Percentiles rank a stretch among this genome's conserved stretches.
phyloP scores from a whole-genome alignment of 2,113 vertebrate genomes.

The Atlantisia rogersi region DNA sequence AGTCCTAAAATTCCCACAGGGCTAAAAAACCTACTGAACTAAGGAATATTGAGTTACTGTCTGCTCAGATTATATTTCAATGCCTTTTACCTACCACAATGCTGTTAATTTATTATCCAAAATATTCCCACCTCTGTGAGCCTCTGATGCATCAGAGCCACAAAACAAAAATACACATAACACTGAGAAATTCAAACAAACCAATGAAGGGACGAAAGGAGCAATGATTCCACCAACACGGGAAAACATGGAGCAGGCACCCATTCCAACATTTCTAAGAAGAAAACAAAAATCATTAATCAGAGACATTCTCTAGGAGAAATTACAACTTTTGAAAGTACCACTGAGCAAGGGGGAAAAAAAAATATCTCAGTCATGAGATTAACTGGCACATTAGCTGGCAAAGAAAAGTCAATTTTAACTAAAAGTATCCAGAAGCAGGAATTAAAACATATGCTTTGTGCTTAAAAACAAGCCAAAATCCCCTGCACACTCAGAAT shows the following conservation, averaged over 20 bases:
- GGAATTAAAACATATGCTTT: background rate
- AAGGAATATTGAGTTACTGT: background rate
- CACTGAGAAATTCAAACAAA: slow-evolving; percentile 66
- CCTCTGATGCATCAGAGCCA: background rate
- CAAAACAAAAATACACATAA: background rate
- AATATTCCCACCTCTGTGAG: background rate
- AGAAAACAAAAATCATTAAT: background rate
- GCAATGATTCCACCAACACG: slow-evolving; percentile 83
- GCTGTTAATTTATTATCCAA: background rate
- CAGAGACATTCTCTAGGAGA: background rate
- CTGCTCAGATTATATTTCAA: background rate
- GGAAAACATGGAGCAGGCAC: slow-evolving; percentile 85
- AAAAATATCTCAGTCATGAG: background rate
- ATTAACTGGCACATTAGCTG: background rate
- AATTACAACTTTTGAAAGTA: background rate
- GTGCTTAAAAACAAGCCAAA: background rate
- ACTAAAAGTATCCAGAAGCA: background rate
- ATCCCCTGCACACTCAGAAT: background rate
- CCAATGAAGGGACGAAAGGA: slow-evolving; percentile 84
- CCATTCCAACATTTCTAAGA: slow-evolving; percentile 82
- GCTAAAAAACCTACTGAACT: background rate
- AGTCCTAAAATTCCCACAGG: background rate
- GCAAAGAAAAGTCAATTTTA: background rate
- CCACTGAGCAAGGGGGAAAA: background rate
- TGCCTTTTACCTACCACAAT: background rate